phyloP scores from a whole-genome alignment of 1,140 invertebrate species.

The Armadillidium nasatum region DNA sequence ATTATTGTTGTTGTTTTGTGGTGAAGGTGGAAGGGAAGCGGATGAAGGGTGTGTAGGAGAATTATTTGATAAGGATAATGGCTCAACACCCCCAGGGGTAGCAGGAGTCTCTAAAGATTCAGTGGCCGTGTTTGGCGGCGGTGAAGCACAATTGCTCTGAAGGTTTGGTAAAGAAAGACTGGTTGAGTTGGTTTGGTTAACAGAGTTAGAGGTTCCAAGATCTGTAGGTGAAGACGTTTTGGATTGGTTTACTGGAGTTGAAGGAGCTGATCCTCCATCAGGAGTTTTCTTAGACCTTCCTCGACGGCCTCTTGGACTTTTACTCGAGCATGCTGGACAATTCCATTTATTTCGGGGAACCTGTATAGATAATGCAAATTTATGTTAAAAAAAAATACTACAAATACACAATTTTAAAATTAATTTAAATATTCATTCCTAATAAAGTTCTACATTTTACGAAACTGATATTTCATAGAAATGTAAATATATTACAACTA shows the following conservation, averaged over 20 bases:
- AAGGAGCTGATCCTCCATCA: slow-evolving; percentile 24
- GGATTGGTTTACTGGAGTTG: slow-evolving; percentile 24
- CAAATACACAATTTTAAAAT: no score
- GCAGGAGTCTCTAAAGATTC: neutral
- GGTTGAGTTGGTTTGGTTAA: slow-evolving; percentile 7
- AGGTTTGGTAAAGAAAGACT: neutral
- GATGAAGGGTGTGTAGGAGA: neutral
- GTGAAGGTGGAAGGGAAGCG: neutral
- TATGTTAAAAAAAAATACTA: no score
- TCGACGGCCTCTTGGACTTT: slow-evolving; percentile 47
- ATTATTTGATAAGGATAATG: neutral
- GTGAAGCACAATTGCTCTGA: neutral
- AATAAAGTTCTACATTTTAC: no score
- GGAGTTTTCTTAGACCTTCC: slow-evolving; percentile 64
- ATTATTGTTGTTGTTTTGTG: neutral
- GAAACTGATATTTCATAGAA: no score
- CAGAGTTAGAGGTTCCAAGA: slow-evolving; percentile 30
- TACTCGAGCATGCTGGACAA: slow-evolving; percentile 71
- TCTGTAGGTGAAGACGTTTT: slow-evolving; percentile 25
- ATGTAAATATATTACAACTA: no score
- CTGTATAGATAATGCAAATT: slow-evolving; percentile 48
- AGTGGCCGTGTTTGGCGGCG: neutral
- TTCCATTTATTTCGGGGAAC: slow-evolving; percentile 81
- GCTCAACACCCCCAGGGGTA: neutral
- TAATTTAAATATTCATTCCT: no score